phyloP scores from a whole-genome alignment of 2,888 invertebrate genomes.

The Paralinhomoeus sp. region DNA sequence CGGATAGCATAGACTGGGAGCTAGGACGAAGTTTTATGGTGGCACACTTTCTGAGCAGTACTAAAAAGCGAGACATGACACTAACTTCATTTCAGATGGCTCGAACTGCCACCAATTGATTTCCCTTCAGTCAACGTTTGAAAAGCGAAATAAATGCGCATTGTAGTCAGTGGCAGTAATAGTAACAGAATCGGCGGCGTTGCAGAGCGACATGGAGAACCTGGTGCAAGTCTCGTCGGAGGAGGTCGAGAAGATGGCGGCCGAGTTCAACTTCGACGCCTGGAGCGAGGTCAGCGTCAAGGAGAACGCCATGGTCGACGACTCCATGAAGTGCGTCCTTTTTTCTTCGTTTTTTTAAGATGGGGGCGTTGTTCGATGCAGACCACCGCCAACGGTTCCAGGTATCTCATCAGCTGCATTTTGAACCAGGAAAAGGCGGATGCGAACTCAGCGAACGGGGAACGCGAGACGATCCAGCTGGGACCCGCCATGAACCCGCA shows the following conservation, averaged over 20 bases:
- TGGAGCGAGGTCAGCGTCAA: slow-evolving; percentile 40
- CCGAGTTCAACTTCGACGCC: slow-evolving; percentile 35
- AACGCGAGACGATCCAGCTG: no score
- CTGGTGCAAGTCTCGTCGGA: slow-evolving; percentile 33
- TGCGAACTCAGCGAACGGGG: no score
- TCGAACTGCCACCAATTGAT: no score
- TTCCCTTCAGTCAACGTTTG: no score
- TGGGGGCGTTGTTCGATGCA: not conserved
- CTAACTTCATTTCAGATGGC: no score
- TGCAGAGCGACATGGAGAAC: slow-evolving; percentile 32
- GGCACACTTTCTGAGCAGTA: no score
- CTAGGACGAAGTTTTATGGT: no score
- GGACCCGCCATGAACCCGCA: no score
- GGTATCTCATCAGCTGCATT: not conserved
- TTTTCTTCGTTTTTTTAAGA: not conserved
- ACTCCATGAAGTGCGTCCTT: slow-evolving; percentile 33
- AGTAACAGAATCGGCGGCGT: slow-evolving; percentile 1
- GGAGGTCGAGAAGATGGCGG: slow-evolving; percentile 36
- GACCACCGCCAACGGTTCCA: no score
- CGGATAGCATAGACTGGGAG: no score
- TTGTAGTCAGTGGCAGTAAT: not conserved
- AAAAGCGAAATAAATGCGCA: no score
- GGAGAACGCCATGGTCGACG: slow-evolving; percentile 37
- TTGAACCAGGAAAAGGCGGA: not conserved
- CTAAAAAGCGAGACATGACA: no score